Conservation (phyloP, 1,140 invertebrate species). For the Drosophila virilis region DNA sequence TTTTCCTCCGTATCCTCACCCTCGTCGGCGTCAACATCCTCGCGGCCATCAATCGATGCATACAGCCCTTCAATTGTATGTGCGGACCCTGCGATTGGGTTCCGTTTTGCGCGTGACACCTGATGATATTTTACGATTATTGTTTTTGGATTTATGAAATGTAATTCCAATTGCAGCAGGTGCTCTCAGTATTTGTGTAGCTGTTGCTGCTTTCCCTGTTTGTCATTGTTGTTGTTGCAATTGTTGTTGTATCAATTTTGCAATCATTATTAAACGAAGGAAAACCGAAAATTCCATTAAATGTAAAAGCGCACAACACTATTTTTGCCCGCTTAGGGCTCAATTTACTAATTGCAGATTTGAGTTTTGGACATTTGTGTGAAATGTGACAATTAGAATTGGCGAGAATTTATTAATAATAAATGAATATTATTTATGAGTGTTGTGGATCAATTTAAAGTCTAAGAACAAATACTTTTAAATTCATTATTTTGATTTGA, state of each 20-base stretch:
- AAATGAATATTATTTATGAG: not conserved
- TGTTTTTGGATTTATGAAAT: constrained; percentile 81
- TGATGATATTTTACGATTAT: constrained; percentile 82
- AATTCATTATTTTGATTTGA: not conserved
- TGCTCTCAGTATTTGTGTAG: constrained; percentile 40
- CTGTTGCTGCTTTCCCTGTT: not conserved
- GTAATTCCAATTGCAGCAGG: constrained; percentile 75
- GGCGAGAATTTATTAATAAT: not conserved
- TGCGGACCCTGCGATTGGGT: constrained; percentile 18
- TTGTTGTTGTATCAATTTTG: constrained; percentile 4
- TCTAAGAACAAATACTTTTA: not conserved
- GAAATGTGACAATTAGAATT: constrained; percentile 5
- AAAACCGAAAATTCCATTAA: constrained; percentile 55
- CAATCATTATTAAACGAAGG: constrained; percentile 32
- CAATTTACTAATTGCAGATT: constrained; percentile 53
- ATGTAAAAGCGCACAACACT: constrained; percentile 58
- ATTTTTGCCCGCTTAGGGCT: constrained; percentile 38
- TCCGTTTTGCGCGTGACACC: constrained; percentile 74
- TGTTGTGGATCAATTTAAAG: too few species aligned
- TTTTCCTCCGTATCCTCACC: not conserved
- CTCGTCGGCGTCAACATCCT: constrained; percentile 14
- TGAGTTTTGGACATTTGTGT: constrained; percentile 6
- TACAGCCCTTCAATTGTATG: not conserved
- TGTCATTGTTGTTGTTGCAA: not conserved
- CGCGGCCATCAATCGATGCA: constrained; percentile 5